phyloP scores from a whole-genome alignment of 2,113 vertebrate species.

The Mormyrus iriodes region DNA sequence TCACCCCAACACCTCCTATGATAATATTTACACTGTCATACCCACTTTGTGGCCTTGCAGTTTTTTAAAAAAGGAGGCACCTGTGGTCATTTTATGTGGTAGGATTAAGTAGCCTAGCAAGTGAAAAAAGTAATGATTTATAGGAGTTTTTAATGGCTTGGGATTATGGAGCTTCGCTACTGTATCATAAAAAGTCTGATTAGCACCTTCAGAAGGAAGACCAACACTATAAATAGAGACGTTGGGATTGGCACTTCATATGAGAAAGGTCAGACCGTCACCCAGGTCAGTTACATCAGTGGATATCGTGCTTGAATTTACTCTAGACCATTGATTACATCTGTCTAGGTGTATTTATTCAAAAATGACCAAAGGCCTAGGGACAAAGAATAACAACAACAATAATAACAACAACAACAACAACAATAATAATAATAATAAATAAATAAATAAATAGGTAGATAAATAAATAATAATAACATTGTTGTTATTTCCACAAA shows the following conservation, averaged over 20 bases:
- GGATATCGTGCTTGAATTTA: background rate
- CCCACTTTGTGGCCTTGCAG: slow-evolving; percentile 10
- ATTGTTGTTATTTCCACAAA: background rate
- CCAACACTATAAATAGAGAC: slow-evolving; percentile 17
- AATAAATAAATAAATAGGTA: background rate
- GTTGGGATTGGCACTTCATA: slow-evolving; percentile 1
- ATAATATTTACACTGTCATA: slow-evolving; percentile 20
- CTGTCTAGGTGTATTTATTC: background rate
- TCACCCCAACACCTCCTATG: slow-evolving; percentile 1
- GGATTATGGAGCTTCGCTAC: slow-evolving; percentile 3
- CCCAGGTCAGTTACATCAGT: background rate
- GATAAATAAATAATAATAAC: no score
- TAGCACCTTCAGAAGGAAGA: slow-evolving; percentile 21
- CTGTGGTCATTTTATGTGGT: slow-evolving; percentile 20
- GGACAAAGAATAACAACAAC: background rate
- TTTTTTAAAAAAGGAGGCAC: background rate
- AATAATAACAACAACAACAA: no score
- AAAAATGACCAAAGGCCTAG: background rate
- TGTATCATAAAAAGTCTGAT: slow-evolving; percentile 1
- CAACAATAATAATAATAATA: background rate
- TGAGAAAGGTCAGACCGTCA: slow-evolving; percentile 18
- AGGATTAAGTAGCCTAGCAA: slow-evolving; percentile 2
- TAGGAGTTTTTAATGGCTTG: slow-evolving; percentile 6
- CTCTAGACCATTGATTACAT: background rate
- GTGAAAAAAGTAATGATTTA: background rate